Evolutionary conservation across 1,140 invertebrate genomes (phyloP), one percentile per base, ranked within the genome.

Genomic region (Drosophila paulistorum): DNA sequence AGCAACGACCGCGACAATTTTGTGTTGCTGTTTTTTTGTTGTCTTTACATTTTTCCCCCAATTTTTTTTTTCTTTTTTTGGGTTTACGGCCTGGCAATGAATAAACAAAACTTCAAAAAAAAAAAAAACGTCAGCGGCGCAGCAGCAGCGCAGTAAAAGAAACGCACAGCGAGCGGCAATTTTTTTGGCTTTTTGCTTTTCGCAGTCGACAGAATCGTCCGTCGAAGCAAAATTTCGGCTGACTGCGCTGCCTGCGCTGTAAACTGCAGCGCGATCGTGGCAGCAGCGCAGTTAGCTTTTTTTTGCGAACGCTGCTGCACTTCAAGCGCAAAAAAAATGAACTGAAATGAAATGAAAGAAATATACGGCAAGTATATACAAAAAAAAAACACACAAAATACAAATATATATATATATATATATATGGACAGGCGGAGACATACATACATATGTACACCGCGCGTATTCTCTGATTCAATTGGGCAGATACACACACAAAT

Each of bases 381-480:
- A 17, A 17, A 17, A 48, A 48, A 63, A 77, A 71, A 62, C 23
- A 45, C 35, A 51, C 45, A 48, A 57, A 77, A n/a, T n/a, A n/a
- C n/a, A 66, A 65, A 83, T 48, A 76, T 39, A 78, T 45, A 71
- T 45, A 60, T 26, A 57, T 13, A 57, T 33, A 69, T 54, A 42
- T 30, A 77, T 73, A 62, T 45, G 68, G 68, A 20, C 45, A 48
- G 45, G 45, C 45, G 45, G 45, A 48, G 45, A 48, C 20, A 23
- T 23, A 23, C 45, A 51, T 51, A 48, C 17, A 48, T 48, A 48
- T 48, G 17, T 51, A n/a, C 37, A 39, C 37, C 37, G 37, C 45
- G 77, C 63, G 65, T 73, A 72, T 74, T 80, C 84, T 79, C 83
- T 72, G 85, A 84, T 90, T 87, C 90, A 91, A 90, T 91, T 90